Percentiles rank a stretch among this genome's conserved stretches.
Evolutionary conservation across 2,113 vertebrate species (phyloP).

Genomic region (Zeus faber): DNA sequence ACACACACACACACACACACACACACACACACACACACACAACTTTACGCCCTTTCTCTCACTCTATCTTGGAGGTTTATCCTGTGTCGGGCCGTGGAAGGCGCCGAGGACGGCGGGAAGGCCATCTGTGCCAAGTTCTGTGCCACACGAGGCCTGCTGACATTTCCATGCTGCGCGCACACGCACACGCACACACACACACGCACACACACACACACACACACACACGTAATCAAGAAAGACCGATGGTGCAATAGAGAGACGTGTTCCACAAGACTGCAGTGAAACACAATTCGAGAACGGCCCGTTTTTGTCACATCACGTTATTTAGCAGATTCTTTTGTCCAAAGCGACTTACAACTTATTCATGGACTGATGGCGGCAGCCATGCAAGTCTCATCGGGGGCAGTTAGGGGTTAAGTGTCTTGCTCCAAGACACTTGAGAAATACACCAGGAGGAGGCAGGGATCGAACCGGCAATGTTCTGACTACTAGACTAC

Average conservation of each 20-base stretch:
- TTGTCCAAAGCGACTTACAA: neutral
- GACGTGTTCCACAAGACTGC: too few relatives aligned
- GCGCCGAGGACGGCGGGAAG: neutral
- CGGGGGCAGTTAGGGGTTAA: too few relatives aligned
- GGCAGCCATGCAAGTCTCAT: too few relatives aligned
- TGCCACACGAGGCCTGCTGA: neutral
- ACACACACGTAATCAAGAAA: neutral
- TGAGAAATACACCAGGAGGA: too few relatives aligned
- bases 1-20: slow-evolving; percentile 5
- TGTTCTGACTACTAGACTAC: too few relatives aligned
- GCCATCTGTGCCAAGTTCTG: slow-evolving; percentile 3
- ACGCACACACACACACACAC: neutral
- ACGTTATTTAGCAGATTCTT: neutral
- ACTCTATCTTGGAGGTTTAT: neutral
- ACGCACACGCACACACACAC: neutral
- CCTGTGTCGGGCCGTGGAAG: neutral
- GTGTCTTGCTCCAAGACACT: too few relatives aligned
- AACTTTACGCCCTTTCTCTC: neutral
- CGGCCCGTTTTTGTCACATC: neutral
- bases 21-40: neutral
- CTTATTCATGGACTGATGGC: neutral
- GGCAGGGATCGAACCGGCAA: too few relatives aligned
- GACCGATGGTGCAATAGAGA: neutral
- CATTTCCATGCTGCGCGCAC: neutral
- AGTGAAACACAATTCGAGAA: too few relatives aligned